A percentile compares a stretch with the other conserved stretches of the same genome.
phyloP scores from a whole-genome alignment of 92 coral and sea anemone genomes.

The Umimayanthus chanpuru region DNA sequence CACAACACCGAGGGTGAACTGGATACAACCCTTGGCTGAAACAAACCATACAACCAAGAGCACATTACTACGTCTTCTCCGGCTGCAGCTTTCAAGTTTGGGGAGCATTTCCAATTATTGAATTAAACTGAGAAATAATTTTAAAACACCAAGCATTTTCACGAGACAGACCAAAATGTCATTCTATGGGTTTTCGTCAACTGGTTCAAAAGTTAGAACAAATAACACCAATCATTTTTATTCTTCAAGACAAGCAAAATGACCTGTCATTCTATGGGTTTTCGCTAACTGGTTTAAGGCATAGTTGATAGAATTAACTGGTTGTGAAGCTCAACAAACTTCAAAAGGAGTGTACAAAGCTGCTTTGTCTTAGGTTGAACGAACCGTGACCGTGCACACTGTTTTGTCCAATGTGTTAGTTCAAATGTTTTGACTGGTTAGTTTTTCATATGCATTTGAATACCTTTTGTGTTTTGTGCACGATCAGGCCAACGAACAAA shows the following conservation, averaged over 20 bases:
- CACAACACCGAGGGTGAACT: constrained; percentile 79
- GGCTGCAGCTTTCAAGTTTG: not conserved
- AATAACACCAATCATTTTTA: too few species aligned
- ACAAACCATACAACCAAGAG: not conserved
- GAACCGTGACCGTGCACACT: too few species aligned
- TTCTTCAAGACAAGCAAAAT: not conserved
- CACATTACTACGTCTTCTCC: not conserved
- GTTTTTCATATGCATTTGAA: too few species aligned
- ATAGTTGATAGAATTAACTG: too few species aligned
- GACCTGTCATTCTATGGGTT: not conserved
- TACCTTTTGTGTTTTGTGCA: too few species aligned
- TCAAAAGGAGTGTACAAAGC: too few species aligned
- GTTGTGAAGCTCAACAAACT: too few species aligned
- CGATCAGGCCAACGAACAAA: too few species aligned
- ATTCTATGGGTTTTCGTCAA: not conserved
- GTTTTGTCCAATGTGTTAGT: too few species aligned
- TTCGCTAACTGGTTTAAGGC: not conserved
- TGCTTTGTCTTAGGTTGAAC: too few species aligned
- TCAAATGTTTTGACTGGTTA: too few species aligned
- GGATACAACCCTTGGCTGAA: constrained; percentile 74
- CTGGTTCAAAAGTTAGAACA: not conserved
- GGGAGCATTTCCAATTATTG: not conserved
- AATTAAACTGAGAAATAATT: not conserved
- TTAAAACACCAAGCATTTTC: too few species aligned
- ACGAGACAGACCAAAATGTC: not conserved